Conservation (phyloP, 1,140 invertebrate species). For the Augochlora pura region DNA sequence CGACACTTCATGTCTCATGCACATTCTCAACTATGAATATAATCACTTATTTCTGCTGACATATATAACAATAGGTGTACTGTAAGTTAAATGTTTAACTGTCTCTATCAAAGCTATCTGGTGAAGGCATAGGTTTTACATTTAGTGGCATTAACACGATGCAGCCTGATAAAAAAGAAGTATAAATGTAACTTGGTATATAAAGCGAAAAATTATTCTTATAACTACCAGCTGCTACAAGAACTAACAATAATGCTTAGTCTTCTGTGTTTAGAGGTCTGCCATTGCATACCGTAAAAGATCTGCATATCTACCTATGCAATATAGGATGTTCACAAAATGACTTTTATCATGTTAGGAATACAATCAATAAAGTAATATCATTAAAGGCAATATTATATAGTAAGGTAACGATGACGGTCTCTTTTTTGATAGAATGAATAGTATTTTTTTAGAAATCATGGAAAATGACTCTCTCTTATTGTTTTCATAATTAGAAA, state of each 20-base stretch:
- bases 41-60: constrained; percentile 46
- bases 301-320: constrained; percentile 56
- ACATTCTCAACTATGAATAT: constrained; percentile 31
- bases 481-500: neutral
- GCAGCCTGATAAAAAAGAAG: constrained; percentile 37
- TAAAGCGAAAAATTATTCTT: constrained; percentile 64
- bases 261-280: constrained; percentile 51
- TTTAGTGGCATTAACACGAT: constrained; percentile 34
- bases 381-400: constrained; percentile 29
- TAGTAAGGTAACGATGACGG: constrained; percentile 13
- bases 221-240: constrained; percentile 49
- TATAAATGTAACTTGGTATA: constrained; percentile 43
- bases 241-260: constrained; percentile 39
- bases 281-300: constrained; percentile 55
- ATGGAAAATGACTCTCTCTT: neutral
- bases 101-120: constrained; percentile 48
- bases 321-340: constrained; percentile 34
- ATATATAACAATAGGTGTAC: constrained; percentile 42
- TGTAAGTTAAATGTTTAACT: constrained; percentile 54
- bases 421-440: constrained; percentile 2
- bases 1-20: constrained; percentile 25
- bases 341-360: constrained; percentile 36
- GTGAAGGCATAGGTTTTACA: constrained; percentile 43
- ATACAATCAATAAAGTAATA: constrained; percentile 41
- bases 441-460: constrained; percentile 24